Evolutionary conservation across 2,888 invertebrate species (phyloP), one percentile per base, ranked within the genome.

Genomic region (Creontiades dilutus): DNA sequence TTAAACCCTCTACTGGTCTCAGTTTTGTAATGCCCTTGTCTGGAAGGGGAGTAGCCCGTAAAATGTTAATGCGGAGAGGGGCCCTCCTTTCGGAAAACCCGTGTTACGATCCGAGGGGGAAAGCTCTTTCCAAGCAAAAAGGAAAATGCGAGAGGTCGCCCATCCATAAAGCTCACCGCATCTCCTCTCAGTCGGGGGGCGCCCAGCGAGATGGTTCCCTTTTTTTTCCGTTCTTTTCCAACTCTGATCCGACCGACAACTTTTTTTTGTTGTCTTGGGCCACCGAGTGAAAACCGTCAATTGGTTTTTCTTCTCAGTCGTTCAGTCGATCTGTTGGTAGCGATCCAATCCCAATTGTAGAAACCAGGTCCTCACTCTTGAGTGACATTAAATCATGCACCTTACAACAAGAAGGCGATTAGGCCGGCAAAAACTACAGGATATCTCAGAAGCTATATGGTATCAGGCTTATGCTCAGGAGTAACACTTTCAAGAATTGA

Each of bases 11-110:
- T 61, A 9, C 61, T 61, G n/a, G 61, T 61, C 61, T 19, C 61
- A 61, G 61, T 61, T 61, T 61, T 61, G 61, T 61, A 61, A 61
- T 61, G 61, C 61, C 19, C 61, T 61, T 61, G 61, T 61, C 61
- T 61, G 61, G 61, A 19, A 9, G 61, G 61, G 61, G 61, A 61
- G 61, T 12, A 12, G n/a, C 61, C 61, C 19, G 61, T 61, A 19
- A 16, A 61, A 61, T 61, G 61, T 19, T 61, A 61, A 61, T 61
- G 61, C n/a, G 61, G 61, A n/a, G 37, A 37, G 7, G 37, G 37
- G 37, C 37, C 37, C 37, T 7, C 37, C 7, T 37, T 37, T 37
- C 37, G 61, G 61, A 61, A 61, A 61, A 61, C 61, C 61, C 61
- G 61, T 61, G 61, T 61, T 61, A 61, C 61, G 16, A 61, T 61